Base-by-base conservation (phyloP, 1,140 invertebrate species). In the Drepana arcuata region DNA sequence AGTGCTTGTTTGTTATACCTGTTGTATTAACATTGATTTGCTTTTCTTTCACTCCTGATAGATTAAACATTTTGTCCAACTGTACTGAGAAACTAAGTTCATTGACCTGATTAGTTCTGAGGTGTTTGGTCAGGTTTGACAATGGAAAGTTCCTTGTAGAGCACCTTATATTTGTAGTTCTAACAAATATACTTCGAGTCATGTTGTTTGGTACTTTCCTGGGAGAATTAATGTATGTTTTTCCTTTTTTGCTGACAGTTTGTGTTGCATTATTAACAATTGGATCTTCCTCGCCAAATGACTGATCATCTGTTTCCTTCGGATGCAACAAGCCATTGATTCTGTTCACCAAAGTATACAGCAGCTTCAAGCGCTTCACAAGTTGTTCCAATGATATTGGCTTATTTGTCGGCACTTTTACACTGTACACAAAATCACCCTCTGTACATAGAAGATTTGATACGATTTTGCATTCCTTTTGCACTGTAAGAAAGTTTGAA, bases 381-480 rank as follows among this genome's bases (percentile, higher is more conserved):
- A 83, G 45, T 59, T 84, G 64, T 14, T 61, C 61, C 6, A 64
- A 29, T 3, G 65, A 44, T 2, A 57, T 46, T 59, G 42, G 5
- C 40, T 55, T 18, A 34, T 38, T 26, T 10, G 44, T 42, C 6
- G 43, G 21, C 36, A 48, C 61, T 16, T 62, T 71, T 3, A 58
- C 41, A n/a, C 67, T 41, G 15, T 68, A 71, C 6, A 50, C 18
- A 34, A 61, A 61, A 41, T 70, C 69, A 2, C 45, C 39, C n/a
- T 36, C 30, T 1, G 55, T 45, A 33, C 51, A 55, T 12, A 74
- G 36, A 3, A 79, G 46, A 39, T 83, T 68, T 40, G 55, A 65
- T 0, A 83, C 79, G 9, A 69, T 59, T 56, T 83, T 77, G 41
- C 80, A 83, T 43, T 84, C 83, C 15, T 55, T 52, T 53, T 74